Conservation (phyloP, 2,888 invertebrate species). For the Drosophila austrosaltans region DNA sequence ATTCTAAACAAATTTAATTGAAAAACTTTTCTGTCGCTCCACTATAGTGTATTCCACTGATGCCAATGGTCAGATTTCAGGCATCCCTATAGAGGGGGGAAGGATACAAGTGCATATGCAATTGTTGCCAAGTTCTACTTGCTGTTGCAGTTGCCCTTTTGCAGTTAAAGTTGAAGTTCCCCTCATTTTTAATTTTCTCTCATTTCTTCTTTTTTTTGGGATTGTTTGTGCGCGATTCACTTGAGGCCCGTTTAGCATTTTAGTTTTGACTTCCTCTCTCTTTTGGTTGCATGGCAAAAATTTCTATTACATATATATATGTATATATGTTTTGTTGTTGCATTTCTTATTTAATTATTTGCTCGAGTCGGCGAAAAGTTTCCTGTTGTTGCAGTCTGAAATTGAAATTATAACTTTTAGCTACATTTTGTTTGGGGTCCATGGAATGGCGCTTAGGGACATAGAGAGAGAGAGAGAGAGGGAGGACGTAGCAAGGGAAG, state of each 20-base stretch:
- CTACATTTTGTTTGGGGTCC: conserved; percentile 27
- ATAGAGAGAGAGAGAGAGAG: background rate
- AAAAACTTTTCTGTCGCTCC: conserved; percentile 66
- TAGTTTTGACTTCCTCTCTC: conserved; percentile 44
- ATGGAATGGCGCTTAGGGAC: background rate
- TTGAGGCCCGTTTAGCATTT: conserved; percentile 69
- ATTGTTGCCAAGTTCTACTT: conserved; percentile 62
- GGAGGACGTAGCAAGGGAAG: no score
- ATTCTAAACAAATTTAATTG: conserved; percentile 78
- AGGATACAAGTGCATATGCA: conserved; percentile 72
- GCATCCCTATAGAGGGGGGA: conserved; percentile 20
- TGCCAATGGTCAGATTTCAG: conserved; percentile 64
- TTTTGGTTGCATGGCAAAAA: conserved; percentile 20
- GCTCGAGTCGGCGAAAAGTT: conserved; percentile 50
- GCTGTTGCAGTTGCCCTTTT: conserved; percentile 31
- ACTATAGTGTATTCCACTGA: conserved; percentile 33
- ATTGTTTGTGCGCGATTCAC: conserved; percentile 67
- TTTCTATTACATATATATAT: conserved; percentile 2
- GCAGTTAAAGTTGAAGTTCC: conserved; percentile 31
- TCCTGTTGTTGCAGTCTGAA: conserved; percentile 50
- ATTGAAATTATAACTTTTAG: conserved; percentile 69
- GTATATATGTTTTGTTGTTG: conserved; percentile 17
- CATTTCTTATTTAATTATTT: conserved; percentile 64
- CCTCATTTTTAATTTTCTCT: conserved; percentile 34
- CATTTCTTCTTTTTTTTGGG: conserved; percentile 11